A percentile compares a stretch with the other conserved stretches of the same genome.
Evolutionary conservation across 2,113 vertebrate genomes (phyloP).

Genomic region (Spilogale gracilis): DNA sequence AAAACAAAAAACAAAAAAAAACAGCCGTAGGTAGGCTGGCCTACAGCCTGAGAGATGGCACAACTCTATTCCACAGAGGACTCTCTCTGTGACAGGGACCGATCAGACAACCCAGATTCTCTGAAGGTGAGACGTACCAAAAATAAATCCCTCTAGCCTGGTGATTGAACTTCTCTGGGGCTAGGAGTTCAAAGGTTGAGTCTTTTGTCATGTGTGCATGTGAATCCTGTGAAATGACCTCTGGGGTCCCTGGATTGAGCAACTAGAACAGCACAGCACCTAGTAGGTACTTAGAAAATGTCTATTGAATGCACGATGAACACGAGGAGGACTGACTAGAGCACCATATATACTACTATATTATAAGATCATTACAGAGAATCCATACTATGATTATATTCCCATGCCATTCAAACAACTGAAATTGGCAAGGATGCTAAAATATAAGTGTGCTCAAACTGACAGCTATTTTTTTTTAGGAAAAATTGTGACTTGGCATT

Average conservation of each 20-base stretch:
- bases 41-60: neutral
- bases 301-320: neutral
- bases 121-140: neutral
- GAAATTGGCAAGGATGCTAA: neutral
- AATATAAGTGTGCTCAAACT: neutral
- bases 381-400: neutral
- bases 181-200: neutral
- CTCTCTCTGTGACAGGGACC: neutral
- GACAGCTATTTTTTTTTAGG: neutral
- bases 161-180: neutral
- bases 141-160: neutral
- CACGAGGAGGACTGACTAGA: neutral
- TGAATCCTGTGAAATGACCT: neutral
- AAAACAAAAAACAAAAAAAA: neutral
- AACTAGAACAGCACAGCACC: neutral
- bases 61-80: neutral
- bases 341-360: neutral
- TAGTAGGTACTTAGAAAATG: neutral
- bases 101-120: neutral
- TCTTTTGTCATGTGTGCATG: neutral
- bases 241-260: neutral
- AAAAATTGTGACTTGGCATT: neutral
- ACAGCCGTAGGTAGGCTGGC: neutral
- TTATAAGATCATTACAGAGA: neutral
- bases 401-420: neutral